Percentiles rank a stretch among this genome's conserved stretches.
These are phyloP conservation scores for Piscicola geometra DNA, from an alignment of 2,888 invertebrate species.

Conservation along the genomic window DNA sequence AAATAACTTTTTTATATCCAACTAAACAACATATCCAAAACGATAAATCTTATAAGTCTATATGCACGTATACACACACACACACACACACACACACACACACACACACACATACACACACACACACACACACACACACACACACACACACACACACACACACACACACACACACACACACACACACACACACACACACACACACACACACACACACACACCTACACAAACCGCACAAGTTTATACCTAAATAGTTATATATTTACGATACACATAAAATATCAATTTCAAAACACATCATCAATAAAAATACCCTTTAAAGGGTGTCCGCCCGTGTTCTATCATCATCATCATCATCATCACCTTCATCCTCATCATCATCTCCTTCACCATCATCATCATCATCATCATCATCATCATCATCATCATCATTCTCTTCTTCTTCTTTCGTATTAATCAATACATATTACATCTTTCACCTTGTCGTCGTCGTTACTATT, in stretches of 20 bases:
- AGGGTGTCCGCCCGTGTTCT: neutral
- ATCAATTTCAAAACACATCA: neutral
- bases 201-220: slow-evolving; percentile 30
- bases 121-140: slow-evolving; percentile 11
- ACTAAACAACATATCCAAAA: too few species aligned
- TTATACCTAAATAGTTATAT: too few species aligned
- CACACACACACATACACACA: slow-evolving; percentile 31
- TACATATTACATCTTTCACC: neutral
- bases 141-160: too few species aligned
- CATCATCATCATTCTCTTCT: neutral
- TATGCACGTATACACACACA: slow-evolving; percentile 17
- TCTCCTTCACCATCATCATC: neutral
- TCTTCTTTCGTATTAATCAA: neutral
- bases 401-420: neutral
- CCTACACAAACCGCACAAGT: slow-evolving; percentile 16
- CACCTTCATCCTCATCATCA: neutral
- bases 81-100: slow-evolving; percentile 33
- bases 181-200: slow-evolving; percentile 32
- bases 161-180: slow-evolving; percentile 26
- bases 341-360: neutral
- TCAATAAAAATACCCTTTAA: neutral
- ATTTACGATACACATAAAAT: slow-evolving; percentile 1
- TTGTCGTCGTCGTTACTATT: slow-evolving; percentile 6
- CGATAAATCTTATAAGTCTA: too few species aligned
- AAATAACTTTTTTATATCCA: too few species aligned